phyloP scores from a whole-genome alignment of 2,888 invertebrate genomes.

The Microctonus hyperodae region DNA sequence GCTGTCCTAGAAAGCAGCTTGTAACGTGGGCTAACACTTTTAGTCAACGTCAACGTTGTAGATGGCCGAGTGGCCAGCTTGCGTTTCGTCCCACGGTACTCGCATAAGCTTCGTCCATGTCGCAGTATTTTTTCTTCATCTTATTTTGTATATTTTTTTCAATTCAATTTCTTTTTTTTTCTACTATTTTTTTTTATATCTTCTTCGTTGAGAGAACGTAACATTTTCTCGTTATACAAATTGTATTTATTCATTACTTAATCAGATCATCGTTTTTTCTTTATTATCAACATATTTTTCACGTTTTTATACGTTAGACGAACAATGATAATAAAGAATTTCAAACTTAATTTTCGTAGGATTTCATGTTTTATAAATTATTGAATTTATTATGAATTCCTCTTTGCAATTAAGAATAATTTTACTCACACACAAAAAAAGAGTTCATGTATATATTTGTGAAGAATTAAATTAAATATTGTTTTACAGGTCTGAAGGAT shows the following conservation, averaged over 20 bases:
- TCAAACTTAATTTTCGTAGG: too few relatives aligned
- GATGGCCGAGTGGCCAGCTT: conserved; percentile 15
- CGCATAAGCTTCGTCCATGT: conserved; percentile 6
- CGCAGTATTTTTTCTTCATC: conserved; percentile 5
- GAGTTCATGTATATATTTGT: too few relatives aligned
- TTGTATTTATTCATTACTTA: neutral
- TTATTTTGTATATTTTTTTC: neutral
- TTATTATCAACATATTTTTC: neutral
- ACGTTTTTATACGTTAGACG: too few relatives aligned
- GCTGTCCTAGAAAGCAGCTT: conserved; percentile 9
- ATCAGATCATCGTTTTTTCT: neutral
- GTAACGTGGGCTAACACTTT: conserved; percentile 14
- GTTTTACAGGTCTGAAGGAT: too few relatives aligned
- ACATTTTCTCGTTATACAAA: neutral
- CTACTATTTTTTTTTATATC: neutral
- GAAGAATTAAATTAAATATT: too few relatives aligned
- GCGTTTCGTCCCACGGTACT: conserved; percentile 19
- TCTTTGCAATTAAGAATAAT: too few relatives aligned
- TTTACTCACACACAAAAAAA: too few relatives aligned
- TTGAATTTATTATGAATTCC: too few relatives aligned
- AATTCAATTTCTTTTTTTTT: neutral
- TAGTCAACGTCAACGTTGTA: conserved; percentile 27
- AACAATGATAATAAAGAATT: too few relatives aligned
- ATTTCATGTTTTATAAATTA: too few relatives aligned
- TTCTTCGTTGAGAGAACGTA: neutral